phyloP scores from a whole-genome alignment of 1,140 invertebrate genomes.

The Musca domestica region DNA sequence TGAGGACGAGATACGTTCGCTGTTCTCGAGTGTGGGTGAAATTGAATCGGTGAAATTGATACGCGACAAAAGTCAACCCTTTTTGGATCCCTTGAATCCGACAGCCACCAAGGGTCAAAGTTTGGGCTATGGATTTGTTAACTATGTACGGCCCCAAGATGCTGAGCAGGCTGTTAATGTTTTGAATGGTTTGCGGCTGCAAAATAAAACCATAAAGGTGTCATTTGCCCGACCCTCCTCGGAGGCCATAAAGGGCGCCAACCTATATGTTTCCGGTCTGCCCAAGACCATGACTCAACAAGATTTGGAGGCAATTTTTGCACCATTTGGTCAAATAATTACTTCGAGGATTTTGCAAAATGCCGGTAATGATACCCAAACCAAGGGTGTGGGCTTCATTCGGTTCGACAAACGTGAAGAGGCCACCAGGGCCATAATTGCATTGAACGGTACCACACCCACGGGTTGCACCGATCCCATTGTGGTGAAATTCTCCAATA shows the following conservation, averaged over 20 bases:
- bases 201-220: conserved; percentile 91
- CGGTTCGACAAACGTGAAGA: conserved; percentile 64
- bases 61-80: conserved; percentile 79
- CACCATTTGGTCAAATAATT: conserved; percentile 79
- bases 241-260: conserved; percentile 86
- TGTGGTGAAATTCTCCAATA: conserved; percentile 64
- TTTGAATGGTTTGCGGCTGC: conserved; percentile 78
- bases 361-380: conserved; percentile 55
- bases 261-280: conserved; percentile 83
- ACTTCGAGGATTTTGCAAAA: conserved; percentile 84
- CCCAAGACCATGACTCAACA: conserved; percentile 83
- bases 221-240: conserved; percentile 84
- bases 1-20: conserved; percentile 81
- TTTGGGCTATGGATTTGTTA: conserved; percentile 87
- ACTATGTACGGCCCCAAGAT: conserved; percentile 79
- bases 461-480: conserved; percentile 61
- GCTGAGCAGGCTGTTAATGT: conserved; percentile 84
- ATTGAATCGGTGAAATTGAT: conserved; percentile 89
- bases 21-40: conserved; percentile 84
- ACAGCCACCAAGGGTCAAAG: conserved; percentile 68
- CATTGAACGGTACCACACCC: conserved; percentile 61
- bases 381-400: conserved; percentile 65
- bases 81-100: conserved; percentile 52
- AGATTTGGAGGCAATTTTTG: conserved; percentile 79
- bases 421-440: conserved; percentile 62